phyloP scores from a whole-genome alignment of 2,797 vertebrate genomes.

The Clarias laeviceps region DNA sequence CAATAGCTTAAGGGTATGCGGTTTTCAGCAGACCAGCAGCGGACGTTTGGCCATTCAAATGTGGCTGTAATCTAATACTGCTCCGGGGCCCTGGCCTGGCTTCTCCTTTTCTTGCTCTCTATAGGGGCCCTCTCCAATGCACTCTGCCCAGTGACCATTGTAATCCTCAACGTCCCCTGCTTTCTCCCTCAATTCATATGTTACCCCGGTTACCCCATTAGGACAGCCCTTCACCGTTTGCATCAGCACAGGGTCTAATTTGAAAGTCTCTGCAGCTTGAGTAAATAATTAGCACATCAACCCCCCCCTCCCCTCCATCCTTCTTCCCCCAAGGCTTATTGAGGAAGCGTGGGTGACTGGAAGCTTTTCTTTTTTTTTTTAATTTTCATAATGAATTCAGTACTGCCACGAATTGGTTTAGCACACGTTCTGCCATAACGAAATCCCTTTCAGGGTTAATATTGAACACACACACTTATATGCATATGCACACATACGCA shows the following conservation, averaged over 20 bases:
- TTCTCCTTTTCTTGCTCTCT: conserved; percentile 48
- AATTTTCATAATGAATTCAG: conserved; percentile 70
- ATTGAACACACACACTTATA: conserved; percentile 22
- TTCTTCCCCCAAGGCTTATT: conserved; percentile 65
- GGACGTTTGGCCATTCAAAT: conserved; percentile 80
- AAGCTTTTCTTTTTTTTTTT: conserved; percentile 59
- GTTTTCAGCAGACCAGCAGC: conserved; percentile 69
- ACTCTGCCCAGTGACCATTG: conserved; percentile 68
- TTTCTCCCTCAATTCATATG: conserved; percentile 69
- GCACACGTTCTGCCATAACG: conserved; percentile 49
- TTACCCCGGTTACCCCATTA: conserved; percentile 76
- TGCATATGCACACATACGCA: conserved; percentile 16
- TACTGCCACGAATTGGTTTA: conserved; percentile 61
- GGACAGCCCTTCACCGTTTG: conserved; percentile 69
- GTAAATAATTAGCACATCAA: conserved; percentile 78
- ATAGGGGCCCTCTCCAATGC: conserved; percentile 65
- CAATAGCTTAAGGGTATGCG: conserved; percentile 72
- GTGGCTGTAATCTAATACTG: conserved; percentile 82
- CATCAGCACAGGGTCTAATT: conserved; percentile 71
- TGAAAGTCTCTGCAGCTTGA: conserved; percentile 76
- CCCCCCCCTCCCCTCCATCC: conserved; percentile 65
- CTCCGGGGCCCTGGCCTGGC: conserved; percentile 58
- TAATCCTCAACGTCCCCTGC: conserved; percentile 59
- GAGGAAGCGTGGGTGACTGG: conserved; percentile 74
- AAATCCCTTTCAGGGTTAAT: conserved; percentile 43